Evolutionary conservation across 2,888 invertebrate species (phyloP), one percentile per base, ranked within the genome.

Genomic region (Meliscaeva auricollis): DNA sequence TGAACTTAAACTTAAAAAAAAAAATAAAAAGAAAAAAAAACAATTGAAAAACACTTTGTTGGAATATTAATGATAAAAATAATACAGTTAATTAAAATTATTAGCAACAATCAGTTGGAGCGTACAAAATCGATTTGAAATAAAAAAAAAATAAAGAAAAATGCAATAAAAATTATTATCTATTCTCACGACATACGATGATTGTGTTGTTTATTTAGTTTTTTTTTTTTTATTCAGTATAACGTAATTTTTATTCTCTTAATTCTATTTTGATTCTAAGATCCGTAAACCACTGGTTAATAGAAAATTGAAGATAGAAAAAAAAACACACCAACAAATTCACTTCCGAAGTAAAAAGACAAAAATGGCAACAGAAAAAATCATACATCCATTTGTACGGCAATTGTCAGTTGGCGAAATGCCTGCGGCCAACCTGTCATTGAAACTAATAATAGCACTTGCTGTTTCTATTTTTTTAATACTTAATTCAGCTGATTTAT

Each of bases 361-460:
- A 76, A 75, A 84, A 80, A 84, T 46, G 41, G 52, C 54, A 64
- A 22, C 13, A 46, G 8, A 35, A n/a, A n/a, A n/a, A n/a, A n/a
- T n/a, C 20, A 56, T 38, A 66, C 58, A 74, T n/a, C 64, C 46
- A 32, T 35, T 64, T 26, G 50, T 15, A 60, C 69, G 75, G 64
- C 75, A 60, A 60, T 46, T 84, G 84, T 80, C 84, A 80, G 75
- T 84, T 84, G 80, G 84, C 84, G 32, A 56, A 70, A 32, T 79
- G 80, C 84, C 80, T 75, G 70, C 38, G 66, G 64, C 52, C 74
- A 66, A 75, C 30, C 58, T 84, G 80, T 72, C 84, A 84, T 84
- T 84, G 84, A 80, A 48, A 76, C 84, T 84, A 84, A 76, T 68
- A 68, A 84, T 84, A 84, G 75, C 69, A 70, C 64, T 75, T 74